Conservation (phyloP, 2,888 invertebrate species). For the Agrenia bidenticulata region DNA sequence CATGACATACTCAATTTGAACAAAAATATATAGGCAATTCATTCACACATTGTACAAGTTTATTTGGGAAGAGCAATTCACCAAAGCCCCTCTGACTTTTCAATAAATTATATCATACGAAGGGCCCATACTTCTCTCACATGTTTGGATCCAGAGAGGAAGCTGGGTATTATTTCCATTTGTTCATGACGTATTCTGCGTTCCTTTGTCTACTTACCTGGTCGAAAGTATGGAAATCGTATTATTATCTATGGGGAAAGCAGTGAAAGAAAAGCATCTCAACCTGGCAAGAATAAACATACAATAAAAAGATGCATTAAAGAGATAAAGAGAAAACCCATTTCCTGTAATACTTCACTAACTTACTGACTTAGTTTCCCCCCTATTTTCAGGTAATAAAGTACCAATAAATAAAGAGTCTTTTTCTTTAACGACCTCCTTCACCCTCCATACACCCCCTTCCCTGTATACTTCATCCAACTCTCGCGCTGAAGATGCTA, state of each 20-base stretch:
- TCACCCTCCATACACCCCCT: not conserved
- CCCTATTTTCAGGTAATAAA: constrained; percentile 9
- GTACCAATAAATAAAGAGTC: constrained; percentile 12
- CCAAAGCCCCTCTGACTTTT: constrained; percentile 14
- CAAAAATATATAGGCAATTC: constrained; percentile 20
- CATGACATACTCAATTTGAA: constrained; percentile 19
- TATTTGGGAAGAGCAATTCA: constrained; percentile 13
- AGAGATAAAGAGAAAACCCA: constrained; percentile 5
- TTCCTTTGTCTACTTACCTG: not conserved
- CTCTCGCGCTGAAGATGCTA: not conserved
- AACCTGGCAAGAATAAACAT: constrained; percentile 2
- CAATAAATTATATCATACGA: constrained; percentile 19
- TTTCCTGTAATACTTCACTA: constrained; percentile 5
- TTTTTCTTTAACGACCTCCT: constrained; percentile 5
- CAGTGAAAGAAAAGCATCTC: no score
- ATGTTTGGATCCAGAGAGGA: no score
- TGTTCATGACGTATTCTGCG: not conserved
- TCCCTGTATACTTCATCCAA: not conserved
- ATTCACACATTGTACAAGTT: constrained; percentile 21
- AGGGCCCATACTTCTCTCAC: no score
- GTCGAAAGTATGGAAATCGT: not conserved
- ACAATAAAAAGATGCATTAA: constrained; percentile 7
- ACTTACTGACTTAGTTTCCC: not conserved
- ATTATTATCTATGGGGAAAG: no score
- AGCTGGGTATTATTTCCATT: not conserved